These are phyloP conservation scores for Peromyscus attwateri DNA, from an alignment of 2,797 vertebrate genomes.

Conservation along the genomic window DNA sequence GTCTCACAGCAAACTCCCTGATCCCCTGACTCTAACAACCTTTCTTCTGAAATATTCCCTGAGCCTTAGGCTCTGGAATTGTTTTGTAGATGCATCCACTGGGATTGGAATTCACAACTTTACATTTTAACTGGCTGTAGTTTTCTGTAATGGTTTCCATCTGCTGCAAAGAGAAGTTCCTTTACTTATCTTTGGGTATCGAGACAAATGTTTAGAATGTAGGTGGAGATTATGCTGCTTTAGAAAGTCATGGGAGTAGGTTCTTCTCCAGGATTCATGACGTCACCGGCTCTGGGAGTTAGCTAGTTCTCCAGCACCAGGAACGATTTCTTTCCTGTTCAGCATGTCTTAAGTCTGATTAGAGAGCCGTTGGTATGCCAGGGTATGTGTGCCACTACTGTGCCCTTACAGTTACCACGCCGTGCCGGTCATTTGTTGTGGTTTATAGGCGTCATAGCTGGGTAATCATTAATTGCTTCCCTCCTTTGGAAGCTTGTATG, in stretches of 20 bases:
- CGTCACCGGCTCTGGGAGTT: not conserved
- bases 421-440: not conserved
- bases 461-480: not conserved
- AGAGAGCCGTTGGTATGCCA: not conserved
- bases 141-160: not conserved
- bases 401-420: not conserved
- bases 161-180: not conserved
- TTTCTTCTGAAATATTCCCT: not conserved
- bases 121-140: not conserved
- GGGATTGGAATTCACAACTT: not conserved
- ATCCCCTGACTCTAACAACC: not conserved
- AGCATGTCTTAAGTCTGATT: not conserved
- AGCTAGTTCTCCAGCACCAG: not conserved
- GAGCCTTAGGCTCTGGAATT: not conserved
- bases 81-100: not conserved
- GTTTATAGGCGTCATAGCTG: not conserved
- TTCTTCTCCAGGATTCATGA: not conserved
- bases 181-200: not conserved
- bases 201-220: not conserved
- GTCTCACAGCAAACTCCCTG: not conserved
- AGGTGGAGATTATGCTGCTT: not conserved
- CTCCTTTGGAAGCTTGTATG: not conserved
- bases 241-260: not conserved
- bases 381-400: not conserved
- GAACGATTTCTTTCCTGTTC: not conserved